Evolutionary conservation across 2,888 invertebrate species (phyloP).

Genomic region (Neocrepidodera transversa): DNA sequence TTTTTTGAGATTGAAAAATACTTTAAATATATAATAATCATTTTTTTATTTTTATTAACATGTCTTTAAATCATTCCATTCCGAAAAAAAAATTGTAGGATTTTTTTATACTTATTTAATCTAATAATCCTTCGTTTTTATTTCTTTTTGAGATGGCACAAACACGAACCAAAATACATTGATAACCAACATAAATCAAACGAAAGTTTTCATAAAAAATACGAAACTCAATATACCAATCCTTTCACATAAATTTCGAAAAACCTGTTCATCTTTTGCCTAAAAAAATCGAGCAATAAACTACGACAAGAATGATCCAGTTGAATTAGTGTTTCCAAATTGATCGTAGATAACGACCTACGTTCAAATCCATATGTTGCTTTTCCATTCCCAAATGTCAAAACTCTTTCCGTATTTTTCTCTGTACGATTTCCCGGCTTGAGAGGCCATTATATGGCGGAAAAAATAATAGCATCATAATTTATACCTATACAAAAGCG

Average conservation of each 20-base stretch:
- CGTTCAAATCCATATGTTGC: slow-evolving; percentile 39
- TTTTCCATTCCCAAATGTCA: slow-evolving; percentile 41
- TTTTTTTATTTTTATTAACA: no score
- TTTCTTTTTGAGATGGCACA: no score
- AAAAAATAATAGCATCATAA: slow-evolving; percentile 41
- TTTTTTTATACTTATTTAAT: no score
- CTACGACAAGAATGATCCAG: slow-evolving; percentile 33
- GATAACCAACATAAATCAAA: no score
- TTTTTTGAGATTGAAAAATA: no score
- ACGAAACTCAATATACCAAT: background rate
- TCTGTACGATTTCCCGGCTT: slow-evolving; percentile 29
- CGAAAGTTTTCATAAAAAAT: no score
- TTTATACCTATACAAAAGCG: slow-evolving; percentile 38
- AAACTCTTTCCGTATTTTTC: slow-evolving; percentile 37
- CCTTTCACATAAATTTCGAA: background rate
- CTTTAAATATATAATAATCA: no score
- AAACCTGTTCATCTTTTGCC: slow-evolving; percentile 24
- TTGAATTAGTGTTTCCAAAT: slow-evolving; percentile 44
- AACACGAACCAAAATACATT: no score
- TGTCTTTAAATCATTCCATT: no score
- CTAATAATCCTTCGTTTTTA: no score
- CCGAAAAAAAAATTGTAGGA: no score
- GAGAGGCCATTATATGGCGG: slow-evolving; percentile 36
- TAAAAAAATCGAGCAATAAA: slow-evolving; percentile 37
- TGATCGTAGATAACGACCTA: slow-evolving; percentile 41